Conservation (phyloP, 2,797 vertebrate genomes). For the Gallinago stenura region DNA sequence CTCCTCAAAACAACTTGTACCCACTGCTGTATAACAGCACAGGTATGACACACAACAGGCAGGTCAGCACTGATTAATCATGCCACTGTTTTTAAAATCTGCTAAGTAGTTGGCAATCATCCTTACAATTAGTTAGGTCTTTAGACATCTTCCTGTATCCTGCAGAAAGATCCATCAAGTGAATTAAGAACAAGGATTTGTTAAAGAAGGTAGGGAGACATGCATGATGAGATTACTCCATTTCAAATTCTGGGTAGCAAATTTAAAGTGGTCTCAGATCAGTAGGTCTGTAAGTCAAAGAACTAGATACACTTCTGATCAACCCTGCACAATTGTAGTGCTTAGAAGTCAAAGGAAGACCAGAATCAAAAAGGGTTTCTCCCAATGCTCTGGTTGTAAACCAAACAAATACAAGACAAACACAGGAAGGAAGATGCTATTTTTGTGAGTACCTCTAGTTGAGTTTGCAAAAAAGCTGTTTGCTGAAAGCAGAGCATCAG, state of each 20-base stretch:
- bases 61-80: neutral
- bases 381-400: neutral
- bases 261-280: neutral
- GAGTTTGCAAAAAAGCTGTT: neutral
- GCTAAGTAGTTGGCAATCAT: neutral
- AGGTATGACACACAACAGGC: neutral
- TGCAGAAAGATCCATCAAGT: neutral
- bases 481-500: neutral
- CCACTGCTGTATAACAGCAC: neutral
- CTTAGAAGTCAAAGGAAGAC: neutral
- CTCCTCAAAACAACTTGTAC: neutral
- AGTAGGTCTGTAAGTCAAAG: neutral
- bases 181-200: neutral
- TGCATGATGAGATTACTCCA: neutral
- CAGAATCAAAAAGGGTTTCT: neutral
- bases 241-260: neutral
- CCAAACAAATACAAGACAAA: neutral
- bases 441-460: neutral
- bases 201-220: neutral
- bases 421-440: neutral
- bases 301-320: neutral
- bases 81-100: neutral
- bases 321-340: neutral
- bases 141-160: neutral
- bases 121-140: neutral